These are phyloP conservation scores for Tachina fera DNA, from an alignment of 2,888 invertebrate genomes.

Conservation along the genomic window DNA sequence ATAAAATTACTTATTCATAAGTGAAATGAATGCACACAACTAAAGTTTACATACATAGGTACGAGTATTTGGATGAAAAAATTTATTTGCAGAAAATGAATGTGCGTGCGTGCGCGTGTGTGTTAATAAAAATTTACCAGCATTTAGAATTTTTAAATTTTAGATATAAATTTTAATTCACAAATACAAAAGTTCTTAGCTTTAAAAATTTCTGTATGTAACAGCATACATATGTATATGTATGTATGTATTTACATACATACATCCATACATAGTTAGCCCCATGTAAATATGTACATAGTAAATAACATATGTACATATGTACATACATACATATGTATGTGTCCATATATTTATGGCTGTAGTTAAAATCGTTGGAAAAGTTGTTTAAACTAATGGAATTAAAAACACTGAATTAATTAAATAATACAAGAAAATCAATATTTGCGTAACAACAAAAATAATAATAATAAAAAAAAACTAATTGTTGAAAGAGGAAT, in stretches of 20 bases:
- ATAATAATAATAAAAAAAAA: constrained; percentile 23
- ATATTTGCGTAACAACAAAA: constrained; percentile 70
- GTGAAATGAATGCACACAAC: constrained; percentile 1
- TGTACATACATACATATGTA: not conserved
- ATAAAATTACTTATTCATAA: constrained; percentile 32
- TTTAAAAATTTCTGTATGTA: not conserved
- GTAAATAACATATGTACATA: not conserved
- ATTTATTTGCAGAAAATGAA: constrained; percentile 24
- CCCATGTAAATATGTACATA: not conserved
- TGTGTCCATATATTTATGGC: not conserved
- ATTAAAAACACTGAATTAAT: constrained; percentile 46
- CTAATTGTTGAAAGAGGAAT: constrained; percentile 31
- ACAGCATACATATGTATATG: not conserved
- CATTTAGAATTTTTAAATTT: not conserved
- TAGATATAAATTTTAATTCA: constrained; percentile 30
- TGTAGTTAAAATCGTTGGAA: constrained; percentile 16
- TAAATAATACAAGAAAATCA: constrained; percentile 66
- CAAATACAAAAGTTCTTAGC: constrained; percentile 26
- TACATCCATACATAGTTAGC: not conserved
- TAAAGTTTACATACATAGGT: constrained; percentile 9
- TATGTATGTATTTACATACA: not conserved
- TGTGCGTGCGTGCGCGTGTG: not conserved
- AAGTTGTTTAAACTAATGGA: constrained; percentile 22
- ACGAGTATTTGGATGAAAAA: constrained; percentile 8
- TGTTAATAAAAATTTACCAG: constrained; percentile 19